These are phyloP conservation scores for Dynastes maya DNA, from an alignment of 2,888 invertebrate species.

Conservation along the genomic window DNA sequence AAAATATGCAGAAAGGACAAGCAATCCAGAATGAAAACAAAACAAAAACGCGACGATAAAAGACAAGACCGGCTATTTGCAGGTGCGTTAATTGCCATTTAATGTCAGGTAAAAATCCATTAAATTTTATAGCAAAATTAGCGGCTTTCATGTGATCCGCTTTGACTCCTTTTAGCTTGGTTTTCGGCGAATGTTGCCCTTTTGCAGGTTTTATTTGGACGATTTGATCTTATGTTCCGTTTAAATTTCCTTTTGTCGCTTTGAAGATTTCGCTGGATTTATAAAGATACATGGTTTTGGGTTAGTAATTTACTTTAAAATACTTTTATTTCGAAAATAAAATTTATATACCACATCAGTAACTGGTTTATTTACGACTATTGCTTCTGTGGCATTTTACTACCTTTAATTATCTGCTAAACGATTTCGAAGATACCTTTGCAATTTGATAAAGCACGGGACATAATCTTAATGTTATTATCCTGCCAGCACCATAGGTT, in stretches of 20 bases:
- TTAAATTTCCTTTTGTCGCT: slow-evolving; percentile 5
- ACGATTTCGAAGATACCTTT: no score
- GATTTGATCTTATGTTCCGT: neutral
- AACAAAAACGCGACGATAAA: slow-evolving; percentile 13
- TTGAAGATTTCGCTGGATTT: neutral
- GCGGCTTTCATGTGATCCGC: slow-evolving; percentile 31
- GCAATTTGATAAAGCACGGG: no score
- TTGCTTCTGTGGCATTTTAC: no score
- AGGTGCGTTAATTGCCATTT: slow-evolving; percentile 50
- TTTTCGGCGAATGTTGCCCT: neutral
- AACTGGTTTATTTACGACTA: no score
- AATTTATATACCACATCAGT: no score
- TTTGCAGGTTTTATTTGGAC: neutral
- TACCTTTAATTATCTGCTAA: no score
- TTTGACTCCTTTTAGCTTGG: slow-evolving; percentile 14
- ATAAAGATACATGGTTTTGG: neutral
- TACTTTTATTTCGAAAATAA: no score
- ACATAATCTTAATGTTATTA: no score
- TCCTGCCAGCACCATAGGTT: no score
- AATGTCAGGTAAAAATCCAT: slow-evolving; percentile 50
- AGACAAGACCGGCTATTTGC: slow-evolving; percentile 40
- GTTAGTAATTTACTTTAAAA: neutral
- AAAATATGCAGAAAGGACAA: no score
- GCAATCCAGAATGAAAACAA: neutral
- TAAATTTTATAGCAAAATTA: slow-evolving; percentile 50